These are phyloP conservation scores for Perca schrenkii DNA, from an alignment of 2,113 vertebrate genomes.

Conservation along the genomic window DNA sequence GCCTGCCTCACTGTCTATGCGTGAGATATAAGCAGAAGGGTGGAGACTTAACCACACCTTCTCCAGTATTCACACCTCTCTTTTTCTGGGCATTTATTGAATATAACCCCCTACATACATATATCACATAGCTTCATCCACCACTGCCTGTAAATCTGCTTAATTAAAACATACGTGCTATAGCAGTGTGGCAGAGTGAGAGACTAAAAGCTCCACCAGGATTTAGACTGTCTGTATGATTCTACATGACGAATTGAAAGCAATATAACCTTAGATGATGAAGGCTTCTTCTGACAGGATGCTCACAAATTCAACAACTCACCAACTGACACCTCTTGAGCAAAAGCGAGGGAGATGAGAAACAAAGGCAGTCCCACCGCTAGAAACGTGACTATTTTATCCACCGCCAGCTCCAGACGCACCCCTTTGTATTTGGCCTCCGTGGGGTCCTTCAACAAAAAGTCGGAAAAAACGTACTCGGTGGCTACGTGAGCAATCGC, in stretches of 20 bases:
- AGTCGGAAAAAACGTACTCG: constrained; percentile 97
- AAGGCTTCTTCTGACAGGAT: neutral
- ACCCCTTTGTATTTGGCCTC: constrained; percentile 92
- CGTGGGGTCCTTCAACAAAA: constrained; percentile 91
- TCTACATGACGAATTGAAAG: neutral
- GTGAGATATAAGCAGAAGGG: constrained; percentile 31
- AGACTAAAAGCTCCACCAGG: neutral
- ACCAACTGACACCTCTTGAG: constrained; percentile 96
- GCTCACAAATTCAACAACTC: constrained; percentile 67
- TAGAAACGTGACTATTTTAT: constrained; percentile 93
- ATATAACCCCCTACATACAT: neutral
- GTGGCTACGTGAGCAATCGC: constrained; percentile 95
- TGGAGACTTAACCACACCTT: constrained; percentile 61
- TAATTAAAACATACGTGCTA: neutral
- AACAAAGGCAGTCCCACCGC: constrained; percentile 94
- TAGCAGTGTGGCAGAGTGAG: neutral
- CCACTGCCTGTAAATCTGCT: neutral
- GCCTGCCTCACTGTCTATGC: neutral
- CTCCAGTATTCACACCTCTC: constrained; percentile 19
- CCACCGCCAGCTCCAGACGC: constrained; percentile 92
- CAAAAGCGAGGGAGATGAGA: constrained; percentile 96
- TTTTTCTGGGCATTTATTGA: neutral
- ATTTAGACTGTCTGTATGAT: neutral
- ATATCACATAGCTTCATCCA: neutral
- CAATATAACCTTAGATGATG: neutral